Conservation (phyloP, 2,113 vertebrate species). For the Bubo scandiacus region DNA sequence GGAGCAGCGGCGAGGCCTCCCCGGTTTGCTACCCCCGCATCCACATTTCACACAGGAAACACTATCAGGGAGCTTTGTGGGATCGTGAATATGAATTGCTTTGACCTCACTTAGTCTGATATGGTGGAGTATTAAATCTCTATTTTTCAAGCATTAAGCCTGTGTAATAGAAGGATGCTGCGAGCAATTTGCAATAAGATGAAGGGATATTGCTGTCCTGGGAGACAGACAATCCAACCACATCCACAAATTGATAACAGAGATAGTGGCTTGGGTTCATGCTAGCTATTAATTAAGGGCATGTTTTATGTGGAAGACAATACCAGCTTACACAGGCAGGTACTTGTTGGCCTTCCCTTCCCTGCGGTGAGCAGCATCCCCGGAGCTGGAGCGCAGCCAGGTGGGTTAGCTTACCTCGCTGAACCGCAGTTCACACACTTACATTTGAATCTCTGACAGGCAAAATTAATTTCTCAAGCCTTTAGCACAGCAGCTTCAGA, state of each 20-base stretch:
- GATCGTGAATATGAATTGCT: constrained; percentile 54
- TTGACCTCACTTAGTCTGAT: constrained; percentile 66
- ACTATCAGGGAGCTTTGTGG: constrained; percentile 5
- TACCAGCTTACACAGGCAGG: background rate
- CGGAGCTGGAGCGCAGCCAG: constrained; percentile 9
- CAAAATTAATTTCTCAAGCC: constrained; percentile 72
- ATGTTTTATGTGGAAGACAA: constrained; percentile 36
- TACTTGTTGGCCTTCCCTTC: background rate
- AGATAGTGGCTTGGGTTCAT: constrained; percentile 38
- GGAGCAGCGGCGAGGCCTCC: background rate
- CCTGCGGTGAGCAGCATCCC: background rate
- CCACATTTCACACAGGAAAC: background rate
- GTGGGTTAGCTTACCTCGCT: constrained; percentile 23
- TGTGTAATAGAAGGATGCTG: constrained; percentile 58
- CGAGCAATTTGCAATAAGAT: constrained; percentile 62
- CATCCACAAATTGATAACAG: constrained; percentile 67
- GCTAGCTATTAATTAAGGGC: constrained; percentile 54
- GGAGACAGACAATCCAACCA: constrained; percentile 68
- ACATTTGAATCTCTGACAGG: constrained; percentile 59
- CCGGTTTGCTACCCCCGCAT: background rate
- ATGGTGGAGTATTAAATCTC: constrained; percentile 58
- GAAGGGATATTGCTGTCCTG: constrained; percentile 66
- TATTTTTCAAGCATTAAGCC: constrained; percentile 62
- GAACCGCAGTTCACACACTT: background rate
- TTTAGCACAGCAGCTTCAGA: constrained; percentile 44